phyloP scores from a whole-genome alignment of 2,797 vertebrate genomes.

The Hypotaenidia philippensis region DNA sequence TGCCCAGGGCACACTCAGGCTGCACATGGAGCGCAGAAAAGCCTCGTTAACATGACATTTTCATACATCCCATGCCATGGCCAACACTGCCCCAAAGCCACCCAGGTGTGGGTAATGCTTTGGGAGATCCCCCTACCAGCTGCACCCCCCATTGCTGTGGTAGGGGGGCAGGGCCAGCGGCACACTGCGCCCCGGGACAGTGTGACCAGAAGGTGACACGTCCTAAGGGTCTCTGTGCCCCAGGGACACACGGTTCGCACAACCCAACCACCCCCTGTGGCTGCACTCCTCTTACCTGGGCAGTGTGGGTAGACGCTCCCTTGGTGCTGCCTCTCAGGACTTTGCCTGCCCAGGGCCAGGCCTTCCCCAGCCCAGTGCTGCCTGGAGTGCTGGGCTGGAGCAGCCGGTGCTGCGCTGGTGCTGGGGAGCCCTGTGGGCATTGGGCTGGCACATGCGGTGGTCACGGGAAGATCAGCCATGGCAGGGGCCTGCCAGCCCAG shows the following conservation, averaged over 20 bases:
- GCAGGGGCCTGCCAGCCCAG: neutral
- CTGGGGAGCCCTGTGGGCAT: fast-evolving
- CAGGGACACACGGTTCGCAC: fast-evolving
- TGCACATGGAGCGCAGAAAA: fast-evolving
- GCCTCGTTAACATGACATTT: fast-evolving
- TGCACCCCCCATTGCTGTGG: fast-evolving
- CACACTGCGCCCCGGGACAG: neutral
- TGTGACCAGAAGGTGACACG: fast-evolving
- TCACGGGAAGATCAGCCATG: fast-evolving
- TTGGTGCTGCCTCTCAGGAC: fast-evolving
- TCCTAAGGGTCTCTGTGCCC: neutral
- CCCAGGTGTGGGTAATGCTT: fast-evolving
- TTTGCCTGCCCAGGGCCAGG: neutral
- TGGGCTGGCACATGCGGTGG: fast-evolving
- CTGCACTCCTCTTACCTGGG: neutral
- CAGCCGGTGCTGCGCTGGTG: neutral
- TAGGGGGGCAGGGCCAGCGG: neutral
- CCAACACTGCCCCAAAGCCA: fast-evolving
- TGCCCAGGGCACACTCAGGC: neutral
- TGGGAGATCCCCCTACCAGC: no score
- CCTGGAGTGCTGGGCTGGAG: neutral
- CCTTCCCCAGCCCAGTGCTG: no score
- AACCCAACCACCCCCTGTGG: fast-evolving
- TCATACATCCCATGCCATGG: fast-evolving
- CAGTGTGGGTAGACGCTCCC: fast-evolving